phyloP scores from a whole-genome alignment of 2,113 vertebrate genomes.

The zebrafish (Danio rerio) region GRCz12tu NC_133184.1:53555001-53555500 shows the following conservation, averaged over 20 bases:
- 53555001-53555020: too few species aligned
- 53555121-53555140: not conserved
- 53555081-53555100: too few species aligned
- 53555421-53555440: slow-evolving; percentile 83
- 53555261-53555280: slow-evolving; percentile 77
- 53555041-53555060: not conserved
- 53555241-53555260: not conserved
- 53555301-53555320: slow-evolving; percentile 59
- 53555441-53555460: slow-evolving; percentile 57
- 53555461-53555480: not conserved
- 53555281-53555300: slow-evolving; percentile 55
- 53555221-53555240: not conserved
- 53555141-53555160: not conserved
- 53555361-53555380: slow-evolving; percentile 65
- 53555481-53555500: slow-evolving; percentile 42
- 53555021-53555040: not conserved
- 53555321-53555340: slow-evolving; percentile 61
- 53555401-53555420: slow-evolving; percentile 86
- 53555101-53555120: too few species aligned
- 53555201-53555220: not conserved
- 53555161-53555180: not conserved
- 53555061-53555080: not conserved
- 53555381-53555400: slow-evolving; percentile 75
- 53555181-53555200: slow-evolving; percentile 18
- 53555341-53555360: slow-evolving; percentile 72